phyloP scores from a whole-genome alignment of 2,888 invertebrate genomes.

The Chloroclysta siterata region DNA sequence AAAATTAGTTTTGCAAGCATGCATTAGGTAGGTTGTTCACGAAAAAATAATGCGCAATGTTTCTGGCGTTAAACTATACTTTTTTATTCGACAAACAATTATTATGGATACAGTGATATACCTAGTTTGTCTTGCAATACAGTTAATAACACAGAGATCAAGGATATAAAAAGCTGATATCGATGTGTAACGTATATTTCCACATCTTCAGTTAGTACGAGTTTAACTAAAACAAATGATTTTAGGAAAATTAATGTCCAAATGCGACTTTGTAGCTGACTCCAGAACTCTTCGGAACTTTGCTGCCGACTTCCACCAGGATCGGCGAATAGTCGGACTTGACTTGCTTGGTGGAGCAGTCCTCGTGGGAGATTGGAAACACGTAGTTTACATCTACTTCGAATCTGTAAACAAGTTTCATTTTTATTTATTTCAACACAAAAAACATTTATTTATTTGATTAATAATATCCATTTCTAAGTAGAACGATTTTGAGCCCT shows the following conservation, averaged over 20 bases:
- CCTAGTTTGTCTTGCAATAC: background rate
- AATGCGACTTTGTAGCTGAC: conserved; percentile 66
- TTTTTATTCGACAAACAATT: background rate
- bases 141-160: background rate
- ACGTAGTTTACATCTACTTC: conserved; percentile 94
- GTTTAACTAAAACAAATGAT: background rate
- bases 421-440: background rate
- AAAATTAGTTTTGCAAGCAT: too few species aligned
- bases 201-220: background rate
- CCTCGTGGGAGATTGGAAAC: conserved; percentile 91
- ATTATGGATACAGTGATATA: background rate
- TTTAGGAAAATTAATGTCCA: conserved; percentile 46
- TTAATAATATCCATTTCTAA: too few species aligned
- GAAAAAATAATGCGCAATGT: too few species aligned
- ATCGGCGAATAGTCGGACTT: conserved; percentile 65
- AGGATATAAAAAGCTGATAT: background rate
- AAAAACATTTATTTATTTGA: too few species aligned
- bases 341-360: conserved; percentile 83
- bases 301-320: conserved; percentile 68
- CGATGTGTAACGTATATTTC: background rate
- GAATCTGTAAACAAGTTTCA: conserved; percentile 78
- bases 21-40: too few species aligned
- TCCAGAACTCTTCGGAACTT: conserved; percentile 63
- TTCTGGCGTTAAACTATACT: background rate
- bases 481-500: too few species aligned